These are phyloP conservation scores for Agonum fuliginosum DNA, from an alignment of 2,888 invertebrate species.

Conservation along the genomic window DNA sequence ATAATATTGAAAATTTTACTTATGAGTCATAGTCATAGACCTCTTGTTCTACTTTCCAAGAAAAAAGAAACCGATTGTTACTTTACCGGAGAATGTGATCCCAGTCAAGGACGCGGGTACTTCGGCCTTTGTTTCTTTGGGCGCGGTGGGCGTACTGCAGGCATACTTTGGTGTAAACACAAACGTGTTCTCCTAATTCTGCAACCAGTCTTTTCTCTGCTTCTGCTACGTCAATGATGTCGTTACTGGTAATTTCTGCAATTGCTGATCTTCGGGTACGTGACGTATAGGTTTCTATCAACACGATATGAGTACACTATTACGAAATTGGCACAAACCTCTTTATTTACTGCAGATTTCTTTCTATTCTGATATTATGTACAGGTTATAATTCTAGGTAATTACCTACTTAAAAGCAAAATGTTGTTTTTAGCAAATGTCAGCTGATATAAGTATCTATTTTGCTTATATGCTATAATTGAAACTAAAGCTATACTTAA, in stretches of 20 bases:
- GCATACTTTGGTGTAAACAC: constrained; percentile 87
- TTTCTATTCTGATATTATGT: background rate
- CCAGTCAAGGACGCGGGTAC: constrained; percentile 79
- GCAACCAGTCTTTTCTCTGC: constrained; percentile 87
- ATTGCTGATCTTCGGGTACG: constrained; percentile 77
- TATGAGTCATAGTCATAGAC: background rate
- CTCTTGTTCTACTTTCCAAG: background rate
- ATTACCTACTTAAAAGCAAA: background rate
- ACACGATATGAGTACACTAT: constrained; percentile 28
- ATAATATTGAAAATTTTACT: too few relatives aligned
- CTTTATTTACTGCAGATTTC: background rate
- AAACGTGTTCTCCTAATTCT: constrained; percentile 86
- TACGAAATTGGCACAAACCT: constrained; percentile 6
- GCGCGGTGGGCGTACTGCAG: constrained; percentile 80
- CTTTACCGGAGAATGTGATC: constrained; percentile 84
- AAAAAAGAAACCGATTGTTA: background rate
- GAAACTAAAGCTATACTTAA: too few relatives aligned
- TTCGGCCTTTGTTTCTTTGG: constrained; percentile 69
- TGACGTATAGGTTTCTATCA: constrained; percentile 82
- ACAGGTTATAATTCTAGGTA: constrained; percentile 1
- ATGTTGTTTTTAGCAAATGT: background rate
- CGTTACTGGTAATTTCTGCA: constrained; percentile 69
- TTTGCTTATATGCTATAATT: too few relatives aligned
- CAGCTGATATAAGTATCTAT: too few relatives aligned
- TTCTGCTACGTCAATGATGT: constrained; percentile 79